These are phyloP conservation scores for Chitala chitala DNA, from an alignment of 2,113 vertebrate species.

Conservation along the genomic window DNA sequence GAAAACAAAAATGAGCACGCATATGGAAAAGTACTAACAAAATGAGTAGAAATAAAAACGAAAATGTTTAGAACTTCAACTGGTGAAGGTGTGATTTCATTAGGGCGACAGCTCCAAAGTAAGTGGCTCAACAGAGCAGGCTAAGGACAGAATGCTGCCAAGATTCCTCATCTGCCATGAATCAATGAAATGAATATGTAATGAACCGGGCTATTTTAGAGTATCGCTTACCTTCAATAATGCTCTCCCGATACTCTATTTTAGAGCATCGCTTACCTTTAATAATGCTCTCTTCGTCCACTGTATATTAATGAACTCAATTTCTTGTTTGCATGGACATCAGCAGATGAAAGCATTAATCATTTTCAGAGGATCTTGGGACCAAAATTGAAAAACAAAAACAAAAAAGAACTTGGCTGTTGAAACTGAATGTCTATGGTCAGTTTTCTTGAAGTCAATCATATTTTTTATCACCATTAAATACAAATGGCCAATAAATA, in stretches of 20 bases:
- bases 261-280: neutral
- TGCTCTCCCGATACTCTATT: neutral
- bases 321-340: slow-evolving; percentile 10
- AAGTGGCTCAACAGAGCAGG: neutral
- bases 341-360: slow-evolving; percentile 3
- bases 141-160: neutral
- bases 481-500: too few species aligned
- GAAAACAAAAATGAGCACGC: too few species aligned
- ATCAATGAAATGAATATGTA: neutral
- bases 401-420: neutral
- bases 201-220: neutral
- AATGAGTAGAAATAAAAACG: too few species aligned
- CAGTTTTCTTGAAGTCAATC: too few species aligned
- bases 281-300: neutral
- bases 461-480: too few species aligned
- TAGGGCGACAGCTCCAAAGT: neutral
- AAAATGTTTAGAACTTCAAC: neutral
- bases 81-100: neutral
- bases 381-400: neutral
- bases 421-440: neutral
- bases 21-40: too few species aligned
- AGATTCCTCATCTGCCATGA: neutral
- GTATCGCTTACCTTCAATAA: neutral
- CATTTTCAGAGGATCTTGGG: neutral
- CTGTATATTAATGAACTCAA: neutral